phyloP scores from a whole-genome alignment of 2,888 invertebrate species.

The Argyra leucocephala region DNA sequence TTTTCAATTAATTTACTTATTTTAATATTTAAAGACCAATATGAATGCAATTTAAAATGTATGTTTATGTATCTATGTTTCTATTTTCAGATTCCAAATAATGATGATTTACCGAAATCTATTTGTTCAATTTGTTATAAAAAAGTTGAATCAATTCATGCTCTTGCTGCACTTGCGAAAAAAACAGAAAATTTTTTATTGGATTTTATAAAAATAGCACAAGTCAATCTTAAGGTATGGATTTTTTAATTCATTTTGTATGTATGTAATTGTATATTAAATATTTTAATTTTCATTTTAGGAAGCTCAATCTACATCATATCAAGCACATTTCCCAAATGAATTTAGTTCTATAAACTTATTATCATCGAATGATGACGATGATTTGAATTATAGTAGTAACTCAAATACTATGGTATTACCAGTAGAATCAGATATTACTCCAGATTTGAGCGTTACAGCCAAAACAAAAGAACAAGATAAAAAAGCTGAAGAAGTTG shows the following conservation, averaged over 20 bases:
- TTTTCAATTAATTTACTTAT: no score
- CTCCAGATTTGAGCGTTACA: not conserved
- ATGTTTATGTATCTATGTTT: no score
- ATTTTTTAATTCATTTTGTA: not conserved
- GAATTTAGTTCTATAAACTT: constrained; percentile 18
- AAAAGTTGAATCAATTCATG: constrained; percentile 18
- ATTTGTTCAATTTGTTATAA: constrained; percentile 20
- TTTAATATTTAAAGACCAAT: no score
- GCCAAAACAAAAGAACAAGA: not conserved
- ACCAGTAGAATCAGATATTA: not conserved
- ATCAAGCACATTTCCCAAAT: constrained; percentile 16
- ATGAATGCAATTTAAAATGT: no score
- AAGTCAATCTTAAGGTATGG: constrained; percentile 17
- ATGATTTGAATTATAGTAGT: not conserved
- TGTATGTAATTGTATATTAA: not conserved
- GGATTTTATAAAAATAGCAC: constrained; percentile 17
- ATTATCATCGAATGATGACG: not conserved
- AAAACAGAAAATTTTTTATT: constrained; percentile 21
- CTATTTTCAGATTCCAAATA: constrained; percentile 15
- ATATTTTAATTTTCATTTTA: not conserved
- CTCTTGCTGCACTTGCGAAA: constrained; percentile 19
- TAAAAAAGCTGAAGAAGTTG: constrained; percentile 24
- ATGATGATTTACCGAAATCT: constrained; percentile 19
- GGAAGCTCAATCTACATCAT: constrained; percentile 6
- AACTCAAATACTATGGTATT: not conserved